phyloP scores from a whole-genome alignment of 2,113 vertebrate genomes.

The Pseudopodoces humilis region DNA sequence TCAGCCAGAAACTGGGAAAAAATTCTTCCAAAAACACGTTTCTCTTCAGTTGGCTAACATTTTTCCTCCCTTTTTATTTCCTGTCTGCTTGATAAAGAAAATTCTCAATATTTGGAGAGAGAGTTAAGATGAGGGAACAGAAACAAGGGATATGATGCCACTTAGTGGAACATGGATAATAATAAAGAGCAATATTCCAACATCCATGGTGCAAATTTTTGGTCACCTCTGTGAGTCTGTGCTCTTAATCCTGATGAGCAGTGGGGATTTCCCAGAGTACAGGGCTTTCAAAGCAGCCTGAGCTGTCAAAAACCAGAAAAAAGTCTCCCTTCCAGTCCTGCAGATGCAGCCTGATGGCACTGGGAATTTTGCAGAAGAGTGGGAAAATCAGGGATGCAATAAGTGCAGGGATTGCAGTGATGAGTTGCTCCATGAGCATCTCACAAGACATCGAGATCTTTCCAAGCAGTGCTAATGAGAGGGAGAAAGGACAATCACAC shows the following conservation, averaged over 20 bases:
- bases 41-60: neutral
- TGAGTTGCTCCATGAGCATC: neutral
- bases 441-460: rapidly evolving
- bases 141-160: slow-evolving; percentile 60
- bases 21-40: neutral
- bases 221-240: rapidly evolving
- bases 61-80: neutral
- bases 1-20: neutral
- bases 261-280: neutral
- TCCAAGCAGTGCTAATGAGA: neutral
- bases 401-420: neutral
- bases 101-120: neutral
- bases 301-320: neutral
- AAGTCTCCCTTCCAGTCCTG: neutral
- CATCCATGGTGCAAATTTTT: neutral
- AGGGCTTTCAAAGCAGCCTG: neutral
- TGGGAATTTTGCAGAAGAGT: neutral
- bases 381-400: neutral
- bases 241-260: neutral
- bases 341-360: neutral
- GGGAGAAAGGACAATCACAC: neutral
- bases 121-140: neutral
- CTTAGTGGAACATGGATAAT: slow-evolving; percentile 55
- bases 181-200: neutral
- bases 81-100: neutral